Base-by-base conservation (phyloP, 2,797 vertebrate genomes). In the Bucorvus abyssinicus region DNA sequence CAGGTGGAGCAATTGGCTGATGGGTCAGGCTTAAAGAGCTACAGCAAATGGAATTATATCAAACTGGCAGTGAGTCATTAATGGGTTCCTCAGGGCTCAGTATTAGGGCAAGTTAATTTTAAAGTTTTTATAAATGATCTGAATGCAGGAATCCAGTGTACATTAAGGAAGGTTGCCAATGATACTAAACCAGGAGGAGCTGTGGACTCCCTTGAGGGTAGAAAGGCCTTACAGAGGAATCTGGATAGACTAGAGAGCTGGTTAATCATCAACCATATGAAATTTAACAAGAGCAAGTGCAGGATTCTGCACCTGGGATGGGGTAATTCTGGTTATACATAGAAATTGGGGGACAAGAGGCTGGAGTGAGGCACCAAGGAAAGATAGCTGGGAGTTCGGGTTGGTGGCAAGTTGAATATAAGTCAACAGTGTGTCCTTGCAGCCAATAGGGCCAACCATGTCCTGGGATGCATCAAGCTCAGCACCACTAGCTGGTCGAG, bases 401-500 rank as follows among this genome's bases (percentile, higher is more conserved):
- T 63, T 63, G 27, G 26, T 4, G 6, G 44, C 29, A 81, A 63
- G 23, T n/a, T 56, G 7, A 56, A 6, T 32, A 32, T 18, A 9
- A 78, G 20, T 34, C 45, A 64, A 45, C 7, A 53, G 12, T 18
- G 15, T 67, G 10, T 18, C 30, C 32, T 70, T 19, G 34, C 18
- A 79, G 67, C 47, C 47, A 60, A 60, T 32, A 67, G 13, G 13
- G 20, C 15, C 26, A 49, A 4, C 7, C 0, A 1, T 42, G 13
- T 49, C 21, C 26, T 49, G 47, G 30, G 5, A 8, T 21, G 15
- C 34, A 29, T 14, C 26, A 24, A 61, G 22, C 30, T 44, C 12
- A 24, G 27, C 19, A 50, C 21, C 0, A 3, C 8, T 9, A 27
- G 9, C 19, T 0, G 0, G 7, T 29, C 1, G 0, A 64, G 50